Conservation (phyloP, 2,888 invertebrate species). For the Megalurothrips usitatus region DNA sequence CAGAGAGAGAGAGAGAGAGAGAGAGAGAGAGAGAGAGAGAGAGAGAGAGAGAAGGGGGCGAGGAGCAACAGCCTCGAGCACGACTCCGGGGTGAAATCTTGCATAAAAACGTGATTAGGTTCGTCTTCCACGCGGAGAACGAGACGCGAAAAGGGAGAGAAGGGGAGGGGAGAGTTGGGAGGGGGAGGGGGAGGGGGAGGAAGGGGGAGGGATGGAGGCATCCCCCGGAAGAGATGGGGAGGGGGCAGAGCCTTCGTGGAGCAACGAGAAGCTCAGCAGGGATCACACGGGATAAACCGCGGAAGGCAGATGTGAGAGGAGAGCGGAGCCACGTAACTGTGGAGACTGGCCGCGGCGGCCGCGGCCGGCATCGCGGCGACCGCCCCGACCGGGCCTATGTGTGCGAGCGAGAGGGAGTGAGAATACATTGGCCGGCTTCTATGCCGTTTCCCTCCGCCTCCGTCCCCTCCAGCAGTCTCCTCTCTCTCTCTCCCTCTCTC, state of each 20-base stretch:
- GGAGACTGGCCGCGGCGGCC: too few species aligned
- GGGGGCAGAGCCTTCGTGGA: background rate
- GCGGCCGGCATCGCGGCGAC: too few species aligned
- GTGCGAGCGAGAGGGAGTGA: background rate
- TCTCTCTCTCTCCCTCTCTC: too few species aligned
- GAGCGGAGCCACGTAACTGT: too few species aligned
- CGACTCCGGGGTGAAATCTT: background rate
- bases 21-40: background rate
- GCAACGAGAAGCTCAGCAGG: background rate
- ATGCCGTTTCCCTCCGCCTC: too few species aligned
- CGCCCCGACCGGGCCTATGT: too few species aligned
- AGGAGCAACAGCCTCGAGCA: background rate
- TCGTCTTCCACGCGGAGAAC: background rate
- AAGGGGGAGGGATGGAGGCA: background rate
- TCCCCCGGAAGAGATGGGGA: background rate
- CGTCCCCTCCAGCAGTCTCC: too few species aligned
- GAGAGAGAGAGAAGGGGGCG: background rate
- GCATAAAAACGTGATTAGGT: constrained; percentile 8
- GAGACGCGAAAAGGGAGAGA: background rate
- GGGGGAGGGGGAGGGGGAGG: background rate
- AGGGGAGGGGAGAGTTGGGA: background rate
- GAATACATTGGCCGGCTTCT: too few species aligned
- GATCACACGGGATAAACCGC: constrained; percentile 2
- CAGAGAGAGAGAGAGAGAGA: background rate
- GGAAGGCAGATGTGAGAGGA: background rate